Base-by-base conservation (phyloP, 1,140 invertebrate species). In the Aleiodes sp. region DNA sequence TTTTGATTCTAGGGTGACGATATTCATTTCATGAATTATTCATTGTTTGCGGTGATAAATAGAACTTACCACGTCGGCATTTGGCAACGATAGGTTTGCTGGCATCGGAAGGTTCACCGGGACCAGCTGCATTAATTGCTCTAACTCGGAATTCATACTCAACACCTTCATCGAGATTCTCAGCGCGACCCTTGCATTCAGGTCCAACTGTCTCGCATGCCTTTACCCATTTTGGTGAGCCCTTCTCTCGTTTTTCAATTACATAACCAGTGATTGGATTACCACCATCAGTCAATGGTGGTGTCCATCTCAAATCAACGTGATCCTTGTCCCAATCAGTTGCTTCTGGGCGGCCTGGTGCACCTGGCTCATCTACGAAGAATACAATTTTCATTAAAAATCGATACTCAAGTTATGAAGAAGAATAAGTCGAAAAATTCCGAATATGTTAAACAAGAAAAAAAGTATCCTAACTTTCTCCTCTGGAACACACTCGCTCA, bases 241-340 rank as follows among this genome's bases (percentile, higher is more conserved):
- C 94, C 77, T 96, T 96, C 80, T 97, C 95, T 41, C 93, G 91
- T 87, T 98, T 98, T 84, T 99, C 96, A 76, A 99, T 92, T 52
- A 98, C 87, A 79, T 99, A 99, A 46, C 94, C 94, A 71, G 93
- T 95, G 84, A 99, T 94, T 75, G 96, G 96, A 70, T 95, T 93
- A 61, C 96, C 96, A 76, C 96, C 96, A 86, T 98, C 95, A 52
- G 91, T 94, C 59, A 91, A 83, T 61, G 96, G 96, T 80, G 94
- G 92, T 76, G 91, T 90, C 96, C 96, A 98, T 87, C 93, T 92
- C 68, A 98, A 89, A 77, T 98, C 96, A 70, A 98, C 94, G 78
- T 94, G 93, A 86, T 98, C 94, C 80, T 95, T 96, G 82, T 98
- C 96, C 96, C 96, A 98, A 82, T 98, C 96, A 33, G 92, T 90